These are phyloP conservation scores for Motacilla tschutschensis DNA, from an alignment of 2,113 vertebrate genomes.

Conservation along the genomic window DNA sequence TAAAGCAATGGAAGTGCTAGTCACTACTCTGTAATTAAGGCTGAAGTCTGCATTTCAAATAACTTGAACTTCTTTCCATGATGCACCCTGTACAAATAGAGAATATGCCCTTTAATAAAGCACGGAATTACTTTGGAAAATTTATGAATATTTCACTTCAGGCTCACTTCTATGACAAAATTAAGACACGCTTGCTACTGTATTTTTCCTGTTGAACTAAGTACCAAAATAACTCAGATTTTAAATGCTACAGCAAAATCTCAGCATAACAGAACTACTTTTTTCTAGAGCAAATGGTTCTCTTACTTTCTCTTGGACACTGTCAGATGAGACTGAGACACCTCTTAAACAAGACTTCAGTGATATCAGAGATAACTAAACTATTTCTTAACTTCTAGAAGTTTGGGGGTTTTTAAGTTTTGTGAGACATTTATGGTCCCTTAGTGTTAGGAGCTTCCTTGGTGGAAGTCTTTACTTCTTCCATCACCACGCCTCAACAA, in stretches of 20 bases:
- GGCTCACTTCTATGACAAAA: not conserved
- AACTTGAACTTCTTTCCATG: not conserved
- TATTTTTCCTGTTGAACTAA: not conserved
- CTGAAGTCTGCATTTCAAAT: conserved; percentile 23
- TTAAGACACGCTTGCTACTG: not conserved
- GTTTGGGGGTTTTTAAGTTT: not conserved
- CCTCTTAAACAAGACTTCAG: not conserved
- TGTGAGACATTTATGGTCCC: not conserved
- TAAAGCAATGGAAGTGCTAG: conserved; percentile 14
- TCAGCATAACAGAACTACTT: not conserved
- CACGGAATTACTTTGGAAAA: not conserved
- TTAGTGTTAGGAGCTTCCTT: not conserved
- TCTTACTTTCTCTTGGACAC: not conserved
- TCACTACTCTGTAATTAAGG: not conserved
- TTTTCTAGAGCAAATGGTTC: not conserved
- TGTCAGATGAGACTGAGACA: not conserved
- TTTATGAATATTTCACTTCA: not conserved
- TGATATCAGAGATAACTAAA: not conserved
- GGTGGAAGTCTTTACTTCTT: not conserved
- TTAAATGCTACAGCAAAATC: not conserved
- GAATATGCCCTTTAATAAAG: not conserved
- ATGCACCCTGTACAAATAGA: not conserved
- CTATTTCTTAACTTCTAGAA: not conserved
- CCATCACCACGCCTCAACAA: not conserved
- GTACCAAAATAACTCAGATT: not conserved